Evolutionary conservation across 1,140 invertebrate genomes (phyloP), one percentile per base, ranked within the genome.

Genomic region (Cardiocondyla obscurior): DNA sequence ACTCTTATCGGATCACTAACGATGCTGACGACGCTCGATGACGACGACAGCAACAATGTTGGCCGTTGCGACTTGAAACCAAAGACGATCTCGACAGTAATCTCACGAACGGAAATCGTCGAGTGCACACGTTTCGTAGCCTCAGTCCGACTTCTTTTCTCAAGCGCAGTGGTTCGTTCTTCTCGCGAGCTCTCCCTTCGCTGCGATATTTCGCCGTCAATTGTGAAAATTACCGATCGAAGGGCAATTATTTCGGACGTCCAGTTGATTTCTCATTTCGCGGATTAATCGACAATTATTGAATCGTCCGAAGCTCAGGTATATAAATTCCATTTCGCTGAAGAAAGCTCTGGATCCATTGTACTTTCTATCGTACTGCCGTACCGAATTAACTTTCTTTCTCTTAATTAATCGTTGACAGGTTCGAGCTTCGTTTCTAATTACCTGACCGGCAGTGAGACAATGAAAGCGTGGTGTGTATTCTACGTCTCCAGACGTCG

Each of bases 11-110:
- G 25, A 33, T 64, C 53, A 69, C 58, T 51, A 22, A 64, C 62
- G 64, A 81, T 82, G 90, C 90, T 91, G 90, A 91, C 90, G 74
- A 44, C 60, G 88, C 88, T 85, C 46, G n/a, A 46, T 3, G 30
- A 2, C 67, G 62, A 51, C 42, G 58, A 55, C 28, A 46, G 44
- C 65, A 33, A 42, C 67, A 39, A 16, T 58, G 69, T 69, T 39
- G 58, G 53, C 74, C 51, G 36, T 39, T 39, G 76, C 30, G 39
- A 58, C 55, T 72, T 85, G 89, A 90, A 90, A 90, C 76, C 81
- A 72, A 85, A 90, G 55, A 84, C 89, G 69, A 70, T 88, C 65
- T 81, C 49, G 28, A 74, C 81, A 82, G n/a, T 55, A 39, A 64
- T 70, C 39, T 39, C 64, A 57, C 87, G 65, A 81, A 81, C 65